A percentile compares a stretch with the other conserved stretches of the same genome.
Evolutionary conservation across 2,113 vertebrate genomes (phyloP).

Genomic region (Narcine bancroftii): DNA sequence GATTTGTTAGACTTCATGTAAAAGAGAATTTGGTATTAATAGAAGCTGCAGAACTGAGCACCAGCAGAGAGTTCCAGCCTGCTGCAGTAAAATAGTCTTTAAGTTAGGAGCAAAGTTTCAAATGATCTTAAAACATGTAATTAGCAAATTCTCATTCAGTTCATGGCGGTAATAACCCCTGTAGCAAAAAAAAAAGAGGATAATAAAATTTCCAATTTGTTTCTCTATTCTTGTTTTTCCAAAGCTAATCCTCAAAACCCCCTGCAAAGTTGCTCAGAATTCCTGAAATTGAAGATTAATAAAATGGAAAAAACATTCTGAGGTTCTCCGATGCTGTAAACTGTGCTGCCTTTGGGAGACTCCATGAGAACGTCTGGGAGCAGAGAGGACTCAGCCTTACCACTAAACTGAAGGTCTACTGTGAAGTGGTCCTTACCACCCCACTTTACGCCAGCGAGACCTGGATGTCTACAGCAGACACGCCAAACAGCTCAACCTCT

Average conservation of each 20-base stretch:
- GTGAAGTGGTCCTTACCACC: too few relatives aligned
- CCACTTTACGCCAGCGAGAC: too few relatives aligned
- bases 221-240: not conserved
- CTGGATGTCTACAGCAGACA: too few relatives aligned
- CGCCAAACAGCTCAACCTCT: too few relatives aligned
- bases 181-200: not conserved
- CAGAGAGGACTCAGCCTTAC: too few relatives aligned
- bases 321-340: too few relatives aligned
- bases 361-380: too few relatives aligned
- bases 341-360: too few relatives aligned
- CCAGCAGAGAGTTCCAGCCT: not conserved
- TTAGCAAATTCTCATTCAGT: not conserved
- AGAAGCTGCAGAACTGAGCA: not conserved
- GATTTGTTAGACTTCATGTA: not conserved
- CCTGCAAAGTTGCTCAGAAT: too few relatives aligned
- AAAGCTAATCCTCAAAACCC: not conserved
- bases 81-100: not conserved
- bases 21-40: conserved; percentile 1
- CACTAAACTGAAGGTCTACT: too few relatives aligned
- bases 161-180: not conserved
- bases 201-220: not conserved
- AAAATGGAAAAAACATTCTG: too few relatives aligned
- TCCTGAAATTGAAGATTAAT: too few relatives aligned
- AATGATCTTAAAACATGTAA: conserved; percentile 2
- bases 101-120: not conserved